These are phyloP conservation scores for Mythimna impura DNA, from an alignment of 2,888 invertebrate species.

Conservation along the genomic window DNA sequence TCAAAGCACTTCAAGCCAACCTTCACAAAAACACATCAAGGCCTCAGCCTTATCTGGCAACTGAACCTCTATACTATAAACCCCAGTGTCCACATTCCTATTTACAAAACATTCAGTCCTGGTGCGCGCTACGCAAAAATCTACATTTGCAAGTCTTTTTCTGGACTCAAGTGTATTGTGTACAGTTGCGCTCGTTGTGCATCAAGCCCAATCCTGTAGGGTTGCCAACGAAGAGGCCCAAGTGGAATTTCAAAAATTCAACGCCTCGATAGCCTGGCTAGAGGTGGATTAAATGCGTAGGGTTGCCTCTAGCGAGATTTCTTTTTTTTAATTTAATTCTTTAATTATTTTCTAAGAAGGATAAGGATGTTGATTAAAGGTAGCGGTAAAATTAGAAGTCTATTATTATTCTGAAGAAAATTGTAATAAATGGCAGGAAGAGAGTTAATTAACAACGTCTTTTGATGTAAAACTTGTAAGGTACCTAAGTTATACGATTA, in stretches of 20 bases:
- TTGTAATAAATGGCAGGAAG: conserved; percentile 4
- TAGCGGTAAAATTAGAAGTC: conserved; percentile 30
- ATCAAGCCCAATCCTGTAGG: conserved; percentile 53
- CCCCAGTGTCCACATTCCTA: conserved; percentile 23
- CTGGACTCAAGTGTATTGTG: conserved; percentile 44
- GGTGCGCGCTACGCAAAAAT: conserved; percentile 31
- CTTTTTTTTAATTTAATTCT: conserved; percentile 9
- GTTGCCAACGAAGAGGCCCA: conserved; percentile 71
- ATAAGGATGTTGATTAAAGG: conserved; percentile 23
- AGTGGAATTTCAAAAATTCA: conserved; percentile 82
- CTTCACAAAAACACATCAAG: background rate
- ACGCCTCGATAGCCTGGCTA: conserved; percentile 75
- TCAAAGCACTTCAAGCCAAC: conserved; percentile 4
- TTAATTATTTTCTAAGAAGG: background rate
- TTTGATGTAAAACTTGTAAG: background rate
- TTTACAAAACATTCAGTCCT: conserved; percentile 37
- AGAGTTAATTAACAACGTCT: conserved; percentile 8
- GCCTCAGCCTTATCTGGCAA: conserved; percentile 9
- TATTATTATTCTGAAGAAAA: conserved; percentile 18
- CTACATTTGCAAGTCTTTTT: conserved; percentile 57
- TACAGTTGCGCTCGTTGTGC: conserved; percentile 52
- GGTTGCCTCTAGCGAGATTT: conserved; percentile 63
- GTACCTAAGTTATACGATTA: background rate
- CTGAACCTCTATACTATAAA: conserved; percentile 23
- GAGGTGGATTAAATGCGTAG: conserved; percentile 73